Percentiles rank a stretch among this genome's conserved stretches.
Conservation (phyloP, 2,888 invertebrate genomes). For the Pyrrhia umbra region DNA sequence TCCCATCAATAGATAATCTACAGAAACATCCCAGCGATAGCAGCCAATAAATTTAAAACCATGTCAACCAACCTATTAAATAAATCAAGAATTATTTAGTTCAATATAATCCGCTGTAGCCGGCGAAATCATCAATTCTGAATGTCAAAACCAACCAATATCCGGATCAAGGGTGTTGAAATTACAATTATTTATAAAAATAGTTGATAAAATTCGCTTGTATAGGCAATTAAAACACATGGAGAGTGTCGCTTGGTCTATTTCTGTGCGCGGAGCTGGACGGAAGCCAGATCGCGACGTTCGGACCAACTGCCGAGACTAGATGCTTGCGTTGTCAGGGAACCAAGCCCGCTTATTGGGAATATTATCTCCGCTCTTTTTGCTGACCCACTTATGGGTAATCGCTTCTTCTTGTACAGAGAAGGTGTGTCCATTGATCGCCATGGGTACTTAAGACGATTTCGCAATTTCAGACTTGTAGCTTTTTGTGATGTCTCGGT, state of each 20-base stretch:
- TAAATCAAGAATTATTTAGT: conserved; percentile 39
- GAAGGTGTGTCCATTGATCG: not conserved
- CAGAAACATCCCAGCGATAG: conserved; percentile 14
- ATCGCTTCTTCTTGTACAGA: not conserved
- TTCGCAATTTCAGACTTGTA: too few species aligned
- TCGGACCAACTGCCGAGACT: conserved; percentile 45
- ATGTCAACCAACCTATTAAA: conserved; percentile 35
- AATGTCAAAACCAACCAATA: conserved; percentile 44
- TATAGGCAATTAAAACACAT: conserved; percentile 74
- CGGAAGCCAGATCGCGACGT: conserved; percentile 68
- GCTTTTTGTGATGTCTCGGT: too few species aligned
- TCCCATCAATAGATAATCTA: conserved; percentile 2
- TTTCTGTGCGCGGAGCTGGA: conserved; percentile 75
- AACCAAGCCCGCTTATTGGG: conserved; percentile 16
- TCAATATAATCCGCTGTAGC: conserved; percentile 17
- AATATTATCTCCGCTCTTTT: conserved; percentile 4
- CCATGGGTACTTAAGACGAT: not conserved
- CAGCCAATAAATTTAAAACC: conserved; percentile 35
- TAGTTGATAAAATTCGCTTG: conserved; percentile 67
- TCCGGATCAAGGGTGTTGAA: conserved; percentile 49
- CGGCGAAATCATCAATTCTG: not conserved
- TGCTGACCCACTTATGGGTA: not conserved
- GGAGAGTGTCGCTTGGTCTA: conserved; percentile 75
- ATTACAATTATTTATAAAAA: conserved; percentile 66
- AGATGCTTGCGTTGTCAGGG: conserved; percentile 44